Evolutionary conservation across 2,797 vertebrate species (phyloP).

Genomic region (Scleropages formosus): DNA sequence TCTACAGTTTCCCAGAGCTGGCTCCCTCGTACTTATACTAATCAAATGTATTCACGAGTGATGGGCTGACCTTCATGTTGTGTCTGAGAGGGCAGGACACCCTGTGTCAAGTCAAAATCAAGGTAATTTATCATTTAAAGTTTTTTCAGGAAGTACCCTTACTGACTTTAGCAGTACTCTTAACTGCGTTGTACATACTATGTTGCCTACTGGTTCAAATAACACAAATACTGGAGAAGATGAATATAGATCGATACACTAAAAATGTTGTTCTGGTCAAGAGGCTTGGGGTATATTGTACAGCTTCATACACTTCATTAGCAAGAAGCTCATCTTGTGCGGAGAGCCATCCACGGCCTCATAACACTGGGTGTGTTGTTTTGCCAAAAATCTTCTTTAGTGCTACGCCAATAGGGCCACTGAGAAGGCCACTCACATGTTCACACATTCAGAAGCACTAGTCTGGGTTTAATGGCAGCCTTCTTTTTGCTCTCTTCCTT

Average conservation of each 20-base stretch:
- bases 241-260: background rate
- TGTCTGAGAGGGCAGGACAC: no score
- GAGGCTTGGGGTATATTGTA: background rate
- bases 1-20: no score
- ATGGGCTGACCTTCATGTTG: no score
- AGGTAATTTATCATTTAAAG: no score
- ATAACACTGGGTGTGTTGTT: conserved; percentile 67
- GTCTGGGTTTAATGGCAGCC: conserved; percentile 34
- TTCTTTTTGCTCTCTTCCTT: conserved; percentile 27
- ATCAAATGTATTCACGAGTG: no score
- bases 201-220: background rate
- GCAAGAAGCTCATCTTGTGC: conserved; percentile 78
- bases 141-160: background rate
- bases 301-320: conserved; percentile 79
- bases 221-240: background rate
- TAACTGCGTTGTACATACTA: background rate
- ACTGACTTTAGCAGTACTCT: background rate
- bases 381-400: conserved; percentile 70
- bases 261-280: no score
- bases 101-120: no score
- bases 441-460: conserved; percentile 53
- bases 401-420: conserved; percentile 60
- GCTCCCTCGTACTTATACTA: no score
- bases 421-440: conserved; percentile 46
- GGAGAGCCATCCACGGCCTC: conserved; percentile 65